Base-by-base conservation (phyloP, 2,888 invertebrate species). In the Micropterix aruncella region DNA sequence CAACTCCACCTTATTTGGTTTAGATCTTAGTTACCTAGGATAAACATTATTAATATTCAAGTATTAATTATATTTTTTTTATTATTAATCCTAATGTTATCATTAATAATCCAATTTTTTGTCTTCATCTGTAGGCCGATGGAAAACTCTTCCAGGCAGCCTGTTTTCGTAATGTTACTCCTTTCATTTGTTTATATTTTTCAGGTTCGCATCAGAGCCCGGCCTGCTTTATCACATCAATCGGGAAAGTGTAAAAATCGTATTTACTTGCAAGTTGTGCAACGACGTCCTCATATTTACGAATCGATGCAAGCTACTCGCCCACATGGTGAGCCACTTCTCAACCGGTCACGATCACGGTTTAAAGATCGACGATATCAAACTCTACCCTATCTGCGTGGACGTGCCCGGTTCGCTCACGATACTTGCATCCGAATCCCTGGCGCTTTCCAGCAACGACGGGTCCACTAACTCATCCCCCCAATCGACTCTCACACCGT, bases 321-420 rank as follows among this genome's bases (percentile, higher is more conserved):
- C 56, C 52, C 75, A 63, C 57, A 74, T 70, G 53, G 62, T 69
- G 56, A 70, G 63, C 18, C 71, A 71, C 55, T n/a, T n/a, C n/a
- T n/a, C n/a, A n/a, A 55, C 60, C 12, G 63, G 64, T 49, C 68
- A 60, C 57, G 64, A 12, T n/a, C n/a, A 1, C 3, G 9, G 3
- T 9, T 18, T 16, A 9, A 41, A 19, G 36, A 37, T 16, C 27
- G 5, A 3, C 43, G 37, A 41, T 18, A 18, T 5, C 12, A 19
- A 14, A 19, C 17, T 18, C 16, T 19, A 19, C 19, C 41, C 17
- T 12, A 18, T 16, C 3, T 5, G 3, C 19, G 18, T 7, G 3
- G 19, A 2, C 19, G 3, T 36, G 38, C 42, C n/a, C 36, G 40
- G 5, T 38, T 41, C n/a, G 42, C 40, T 9, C 37, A 38, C 2